phyloP scores from a whole-genome alignment of 2,113 vertebrate species.

The Rafetus swinhoei region DNA sequence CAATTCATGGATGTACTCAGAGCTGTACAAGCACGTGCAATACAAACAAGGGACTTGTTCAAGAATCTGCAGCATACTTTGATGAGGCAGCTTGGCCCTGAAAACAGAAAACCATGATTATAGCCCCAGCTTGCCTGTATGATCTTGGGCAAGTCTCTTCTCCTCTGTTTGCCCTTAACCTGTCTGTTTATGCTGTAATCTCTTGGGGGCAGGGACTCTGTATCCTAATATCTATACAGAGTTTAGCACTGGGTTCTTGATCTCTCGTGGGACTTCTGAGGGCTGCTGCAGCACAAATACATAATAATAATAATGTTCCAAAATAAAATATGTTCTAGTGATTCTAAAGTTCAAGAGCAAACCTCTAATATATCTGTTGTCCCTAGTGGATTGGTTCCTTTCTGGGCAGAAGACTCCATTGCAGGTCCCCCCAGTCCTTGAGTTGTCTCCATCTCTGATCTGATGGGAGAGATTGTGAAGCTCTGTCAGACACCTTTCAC shows the following conservation, averaged over 20 bases:
- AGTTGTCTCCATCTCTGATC: neutral
- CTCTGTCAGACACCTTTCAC: neutral
- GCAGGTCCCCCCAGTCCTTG: neutral
- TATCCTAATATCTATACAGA: neutral
- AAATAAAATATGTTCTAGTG: neutral
- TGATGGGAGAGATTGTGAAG: neutral
- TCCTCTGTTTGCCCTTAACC: neutral
- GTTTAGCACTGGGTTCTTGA: neutral
- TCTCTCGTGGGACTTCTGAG: neutral
- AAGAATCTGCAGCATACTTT: neutral
- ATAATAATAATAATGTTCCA: neutral
- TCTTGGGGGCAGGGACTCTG: neutral
- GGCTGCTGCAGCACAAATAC: neutral
- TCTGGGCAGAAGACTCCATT: neutral
- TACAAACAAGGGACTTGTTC: constrained; percentile 10
- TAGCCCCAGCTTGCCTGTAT: neutral
- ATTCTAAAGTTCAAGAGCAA: neutral
- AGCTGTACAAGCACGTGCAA: constrained; percentile 24
- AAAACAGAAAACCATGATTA: constrained; percentile 22
- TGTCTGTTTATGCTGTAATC: neutral
- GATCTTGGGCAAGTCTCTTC: neutral
- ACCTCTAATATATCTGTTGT: neutral
- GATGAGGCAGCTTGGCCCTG: neutral
- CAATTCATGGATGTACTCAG: constrained; percentile 36
- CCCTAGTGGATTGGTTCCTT: neutral